A percentile compares a stretch with the other conserved stretches of the same genome.
These are phyloP conservation scores for Amphimallon solstitiale DNA, from an alignment of 2,888 invertebrate species.

Conservation along the genomic window DNA sequence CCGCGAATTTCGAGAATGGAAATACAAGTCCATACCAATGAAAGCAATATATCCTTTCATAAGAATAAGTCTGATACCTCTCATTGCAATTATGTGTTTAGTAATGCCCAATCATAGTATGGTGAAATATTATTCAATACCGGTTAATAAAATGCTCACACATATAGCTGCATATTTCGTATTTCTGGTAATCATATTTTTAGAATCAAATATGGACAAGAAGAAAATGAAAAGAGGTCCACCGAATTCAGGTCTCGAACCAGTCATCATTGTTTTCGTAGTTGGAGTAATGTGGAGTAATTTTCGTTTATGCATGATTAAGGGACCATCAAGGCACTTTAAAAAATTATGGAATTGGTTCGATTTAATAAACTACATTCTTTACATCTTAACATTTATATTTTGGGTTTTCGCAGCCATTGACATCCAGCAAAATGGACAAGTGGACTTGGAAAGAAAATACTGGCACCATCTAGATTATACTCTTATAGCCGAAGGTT, in stretches of 20 bases:
- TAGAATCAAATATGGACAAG: conserved; percentile 71
- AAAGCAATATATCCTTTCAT: conserved; percentile 52
- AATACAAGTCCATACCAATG: conserved; percentile 39
- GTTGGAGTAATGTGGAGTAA: conserved; percentile 68
- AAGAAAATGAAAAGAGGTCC: conserved; percentile 68
- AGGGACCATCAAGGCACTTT: conserved; percentile 69
- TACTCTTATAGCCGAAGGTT: conserved; percentile 72
- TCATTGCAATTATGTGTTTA: conserved; percentile 62
- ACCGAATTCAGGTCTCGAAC: conserved; percentile 68
- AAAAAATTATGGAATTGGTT: conserved; percentile 71
- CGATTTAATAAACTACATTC: conserved; percentile 68
- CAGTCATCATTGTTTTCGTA: conserved; percentile 64
- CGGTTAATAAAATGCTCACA: conserved; percentile 77
- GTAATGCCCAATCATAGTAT: conserved; percentile 62
- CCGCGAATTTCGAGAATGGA: conserved; percentile 63
- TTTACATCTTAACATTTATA: conserved; percentile 70
- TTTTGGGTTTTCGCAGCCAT: conserved; percentile 70
- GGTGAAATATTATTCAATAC: conserved; percentile 69
- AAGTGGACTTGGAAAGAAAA: conserved; percentile 68
- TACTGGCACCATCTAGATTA: conserved; percentile 75
- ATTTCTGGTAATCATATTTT: conserved; percentile 72
- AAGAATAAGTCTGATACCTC: conserved; percentile 62
- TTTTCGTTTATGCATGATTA: conserved; percentile 67
- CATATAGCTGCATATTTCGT: conserved; percentile 74
- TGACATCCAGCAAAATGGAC: conserved; percentile 64